These are phyloP conservation scores for Solenodon paradoxus DNA, from an alignment of 2,113 vertebrate genomes.

Conservation along the genomic window DNA sequence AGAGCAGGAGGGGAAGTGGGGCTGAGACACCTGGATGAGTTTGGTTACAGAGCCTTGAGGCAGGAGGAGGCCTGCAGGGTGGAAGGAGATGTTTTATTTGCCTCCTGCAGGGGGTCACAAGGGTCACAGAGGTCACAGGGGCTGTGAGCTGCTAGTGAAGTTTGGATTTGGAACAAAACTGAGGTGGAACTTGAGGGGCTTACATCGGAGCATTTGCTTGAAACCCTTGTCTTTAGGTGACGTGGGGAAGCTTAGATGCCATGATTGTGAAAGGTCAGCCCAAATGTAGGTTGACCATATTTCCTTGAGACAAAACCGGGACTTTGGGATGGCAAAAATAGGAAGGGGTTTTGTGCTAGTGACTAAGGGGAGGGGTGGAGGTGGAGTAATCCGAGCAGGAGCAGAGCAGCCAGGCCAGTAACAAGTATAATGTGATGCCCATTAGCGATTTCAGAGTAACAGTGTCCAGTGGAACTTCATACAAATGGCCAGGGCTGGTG, in stretches of 20 bases:
- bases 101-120: background rate
- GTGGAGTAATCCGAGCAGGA: too few relatives aligned
- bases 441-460: too few relatives aligned
- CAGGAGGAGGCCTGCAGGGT: background rate
- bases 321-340: too few relatives aligned
- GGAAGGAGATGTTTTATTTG: background rate
- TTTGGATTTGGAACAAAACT: background rate
- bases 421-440: too few relatives aligned
- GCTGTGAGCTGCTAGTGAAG: background rate
- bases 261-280: background rate
- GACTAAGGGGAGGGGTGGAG: too few relatives aligned
- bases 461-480: too few relatives aligned
- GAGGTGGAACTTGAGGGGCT: background rate
- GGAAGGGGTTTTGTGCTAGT: too few relatives aligned
- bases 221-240: background rate
- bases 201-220: background rate
- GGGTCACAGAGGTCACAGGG: too few relatives aligned
- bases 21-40: background rate
- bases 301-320: too few relatives aligned
- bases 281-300: background rate
- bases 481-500: too few relatives aligned
- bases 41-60: background rate
- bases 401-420: too few relatives aligned
- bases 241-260: background rate
- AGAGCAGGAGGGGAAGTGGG: background rate